phyloP scores from a whole-genome alignment of 2,113 vertebrate species.

The Notiomystis cincta region DNA sequence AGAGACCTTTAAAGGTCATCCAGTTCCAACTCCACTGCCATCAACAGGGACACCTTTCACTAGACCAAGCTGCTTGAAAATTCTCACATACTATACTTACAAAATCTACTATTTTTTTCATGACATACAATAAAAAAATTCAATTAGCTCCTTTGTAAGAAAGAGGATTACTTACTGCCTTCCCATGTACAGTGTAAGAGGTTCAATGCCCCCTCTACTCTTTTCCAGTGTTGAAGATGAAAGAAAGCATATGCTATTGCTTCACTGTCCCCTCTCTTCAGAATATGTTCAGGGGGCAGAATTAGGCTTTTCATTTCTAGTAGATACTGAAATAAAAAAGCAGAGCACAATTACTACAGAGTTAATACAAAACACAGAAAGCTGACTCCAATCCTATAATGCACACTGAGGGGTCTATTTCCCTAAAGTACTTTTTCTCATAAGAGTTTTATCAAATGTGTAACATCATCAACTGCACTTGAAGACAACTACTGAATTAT shows the following conservation, averaged over 20 bases:
- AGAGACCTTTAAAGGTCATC: not conserved
- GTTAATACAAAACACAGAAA: conserved; percentile 1
- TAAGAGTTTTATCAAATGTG: conserved; percentile 33
- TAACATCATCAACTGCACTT: conserved; percentile 8
- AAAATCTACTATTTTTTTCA: not conserved
- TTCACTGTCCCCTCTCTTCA: conserved; percentile 99
- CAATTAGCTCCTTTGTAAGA: conserved; percentile 36
- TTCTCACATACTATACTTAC: not conserved
- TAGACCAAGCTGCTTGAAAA: not conserved
- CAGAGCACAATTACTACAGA: conserved; percentile 33
- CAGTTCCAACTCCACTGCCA: not conserved
- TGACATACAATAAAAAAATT: not conserved
- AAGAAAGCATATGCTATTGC: conserved; percentile 98
- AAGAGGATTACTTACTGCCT: conserved; percentile 90
- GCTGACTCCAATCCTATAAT: conserved; percentile 9
- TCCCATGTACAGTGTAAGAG: conserved; percentile 98
- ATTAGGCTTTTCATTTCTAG: conserved; percentile 99
- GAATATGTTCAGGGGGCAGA: conserved; percentile 95
- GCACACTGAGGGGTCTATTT: conserved; percentile 5
- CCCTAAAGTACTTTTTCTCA: conserved; percentile 1
- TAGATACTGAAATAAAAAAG: conserved; percentile 84
- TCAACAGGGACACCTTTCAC: not conserved
- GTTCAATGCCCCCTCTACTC: conserved; percentile 97
- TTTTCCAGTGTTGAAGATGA: conserved; percentile 98
- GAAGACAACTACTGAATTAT: conserved; percentile 23